Base-by-base conservation (phyloP, 1,140 invertebrate genomes). In the Drosophila burlai region DNA sequence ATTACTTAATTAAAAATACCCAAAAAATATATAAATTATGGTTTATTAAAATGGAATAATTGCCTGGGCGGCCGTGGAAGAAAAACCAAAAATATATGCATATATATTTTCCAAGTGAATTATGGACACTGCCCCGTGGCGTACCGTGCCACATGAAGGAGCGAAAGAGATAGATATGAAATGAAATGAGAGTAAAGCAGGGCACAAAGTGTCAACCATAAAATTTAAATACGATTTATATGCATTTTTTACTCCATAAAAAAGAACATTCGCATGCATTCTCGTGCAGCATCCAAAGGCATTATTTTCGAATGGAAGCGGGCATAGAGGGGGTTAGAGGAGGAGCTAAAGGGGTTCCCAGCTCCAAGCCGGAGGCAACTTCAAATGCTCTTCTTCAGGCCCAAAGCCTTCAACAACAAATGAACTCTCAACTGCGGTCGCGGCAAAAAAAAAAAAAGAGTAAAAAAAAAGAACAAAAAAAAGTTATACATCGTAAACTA, bases 1-100 rank as follows among this genome's bases (percentile, higher is more conserved):
- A 84, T 90, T 89, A 84, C 85, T 89, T 89, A 84, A 89, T 87
- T 86, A 82, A 83, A 84, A 89, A 86, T 83, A 54, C 36, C 31
- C 57, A 46, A 78, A 78, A 79, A 79, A 72, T 72, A 71, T 71
- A 78, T 71, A 78, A 69, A 78, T 74, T 74, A 73, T 74, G 68
- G 71, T 73, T 74, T 74, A 73, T 73, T 74, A 73, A 73, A 74
- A 73, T 61, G 71, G 31, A 74, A 74, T 74, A 77, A 61, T 68
- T 78, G 45, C 74, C 18, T 42, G 47, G 64, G 34, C 36, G 64
- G 57, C 36, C 40, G 71, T 46, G 42, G 24, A 73, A 21, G 52
- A 31, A 55, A 71, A 71, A 13, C 65, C 52, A 21, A 55, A 67
- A 49, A 26, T 49, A 49, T 49, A 26, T 24, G 62, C 55, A 54